Evolutionary conservation across 53 echinoderm and acorn worm species (phyloP).

Genomic region (Echinometra lucunter): DNA sequence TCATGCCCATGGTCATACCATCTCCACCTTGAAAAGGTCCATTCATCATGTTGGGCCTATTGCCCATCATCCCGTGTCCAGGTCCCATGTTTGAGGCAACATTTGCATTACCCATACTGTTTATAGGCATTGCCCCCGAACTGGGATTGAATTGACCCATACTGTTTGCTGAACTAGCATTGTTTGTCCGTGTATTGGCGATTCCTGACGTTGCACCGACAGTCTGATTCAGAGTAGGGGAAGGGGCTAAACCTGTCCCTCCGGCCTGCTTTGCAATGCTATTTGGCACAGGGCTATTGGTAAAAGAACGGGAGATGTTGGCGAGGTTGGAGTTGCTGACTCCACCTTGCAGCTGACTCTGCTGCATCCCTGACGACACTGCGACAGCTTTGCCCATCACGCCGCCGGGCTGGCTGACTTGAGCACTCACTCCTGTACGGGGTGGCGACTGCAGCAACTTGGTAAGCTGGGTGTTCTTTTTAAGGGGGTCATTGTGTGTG

Average conservation of each 20-base stretch:
- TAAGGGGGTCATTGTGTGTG: slow-evolving; percentile 79
- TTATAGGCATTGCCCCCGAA: slow-evolving; percentile 61
- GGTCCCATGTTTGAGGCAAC: slow-evolving; percentile 68
- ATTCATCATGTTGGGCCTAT: slow-evolving; percentile 81
- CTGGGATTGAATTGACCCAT: slow-evolving; percentile 84
- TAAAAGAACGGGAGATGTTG: slow-evolving; percentile 63
- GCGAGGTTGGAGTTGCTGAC: slow-evolving; percentile 64
- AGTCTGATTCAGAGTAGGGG: slow-evolving; percentile 71
- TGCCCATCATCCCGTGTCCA: slow-evolving; percentile 55
- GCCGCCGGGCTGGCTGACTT: slow-evolving; percentile 70
- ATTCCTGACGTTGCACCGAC: slow-evolving; percentile 71
- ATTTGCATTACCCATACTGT: slow-evolving; percentile 67
- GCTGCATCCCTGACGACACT: slow-evolving; percentile 70
- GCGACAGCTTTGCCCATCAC: slow-evolving; percentile 77
- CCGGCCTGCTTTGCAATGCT: slow-evolving; percentile 74
- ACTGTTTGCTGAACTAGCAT: slow-evolving; percentile 75
- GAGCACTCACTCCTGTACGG: slow-evolving; percentile 77
- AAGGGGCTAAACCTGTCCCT: slow-evolving; percentile 73
- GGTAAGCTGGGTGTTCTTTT: slow-evolving; percentile 95
- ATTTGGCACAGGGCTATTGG: slow-evolving; percentile 80
- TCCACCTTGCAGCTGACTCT: slow-evolving; percentile 74
- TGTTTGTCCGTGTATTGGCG: slow-evolving; percentile 77
- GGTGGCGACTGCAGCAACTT: slow-evolving; percentile 92
- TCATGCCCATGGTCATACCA: slow-evolving; percentile 74
- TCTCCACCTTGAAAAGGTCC: slow-evolving; percentile 83